phyloP scores from a whole-genome alignment of 2,888 invertebrate genomes.

The Hanleya hanleyi region DNA sequence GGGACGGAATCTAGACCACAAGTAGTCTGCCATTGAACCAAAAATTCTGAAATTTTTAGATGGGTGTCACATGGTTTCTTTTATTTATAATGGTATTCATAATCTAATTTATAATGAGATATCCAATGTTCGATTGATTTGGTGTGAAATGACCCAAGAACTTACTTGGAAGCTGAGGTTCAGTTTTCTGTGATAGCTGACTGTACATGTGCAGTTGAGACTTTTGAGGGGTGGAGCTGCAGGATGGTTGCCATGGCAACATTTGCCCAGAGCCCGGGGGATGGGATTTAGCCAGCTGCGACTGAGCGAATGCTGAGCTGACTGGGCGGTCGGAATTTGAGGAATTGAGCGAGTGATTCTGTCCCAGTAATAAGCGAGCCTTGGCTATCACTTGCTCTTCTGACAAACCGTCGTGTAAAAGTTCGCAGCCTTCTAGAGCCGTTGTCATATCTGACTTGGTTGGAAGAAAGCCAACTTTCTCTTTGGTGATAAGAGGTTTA shows the following conservation, averaged over 20 bases:
- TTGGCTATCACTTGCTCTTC: constrained; percentile 3
- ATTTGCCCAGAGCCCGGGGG: neutral
- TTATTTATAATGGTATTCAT: neutral
- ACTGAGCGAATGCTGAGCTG: neutral
- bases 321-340: neutral
- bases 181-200: neutral
- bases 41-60: no score
- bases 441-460: neutral
- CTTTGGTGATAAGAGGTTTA: neutral
- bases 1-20: neutral
- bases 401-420: neutral
- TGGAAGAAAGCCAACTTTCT: neutral
- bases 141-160: no score
- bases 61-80: neutral
- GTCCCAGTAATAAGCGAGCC: neutral
- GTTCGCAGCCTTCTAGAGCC: neutral
- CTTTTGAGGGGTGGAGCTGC: neutral
- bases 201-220: no score
- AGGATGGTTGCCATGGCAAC: neutral
- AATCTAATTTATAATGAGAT: neutral
- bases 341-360: neutral
- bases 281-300: no score
- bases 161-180: neutral
- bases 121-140: no score
- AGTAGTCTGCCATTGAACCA: no score